phyloP scores from a whole-genome alignment of 2,888 invertebrate genomes.

The Drosophila ezoana region DNA sequence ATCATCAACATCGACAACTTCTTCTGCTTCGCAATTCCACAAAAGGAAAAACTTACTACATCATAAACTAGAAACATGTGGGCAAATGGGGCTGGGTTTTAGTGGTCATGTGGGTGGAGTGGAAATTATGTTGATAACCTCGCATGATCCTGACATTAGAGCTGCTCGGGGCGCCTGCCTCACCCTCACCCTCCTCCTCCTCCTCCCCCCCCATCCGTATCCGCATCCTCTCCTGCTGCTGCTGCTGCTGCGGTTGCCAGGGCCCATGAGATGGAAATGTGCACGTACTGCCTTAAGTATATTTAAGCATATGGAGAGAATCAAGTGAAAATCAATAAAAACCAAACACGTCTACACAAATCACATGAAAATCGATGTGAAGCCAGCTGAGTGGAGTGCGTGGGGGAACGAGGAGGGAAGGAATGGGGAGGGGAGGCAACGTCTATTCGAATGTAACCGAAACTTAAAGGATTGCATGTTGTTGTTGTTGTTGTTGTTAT shows the following conservation, averaged over 20 bases:
- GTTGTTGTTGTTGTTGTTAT: conserved; percentile 56
- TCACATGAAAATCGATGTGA: conserved; percentile 80
- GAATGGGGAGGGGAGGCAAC: conserved; percentile 3
- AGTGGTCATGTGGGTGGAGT: conserved; percentile 37
- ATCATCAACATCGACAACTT: not conserved
- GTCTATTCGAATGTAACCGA: conserved; percentile 53
- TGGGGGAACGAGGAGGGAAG: too few species aligned
- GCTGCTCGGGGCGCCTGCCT: conserved; percentile 41
- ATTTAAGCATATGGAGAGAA: conserved; percentile 80
- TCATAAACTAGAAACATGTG: conserved; percentile 76
- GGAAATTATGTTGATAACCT: conserved; percentile 80
- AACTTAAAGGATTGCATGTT: conserved; percentile 65
- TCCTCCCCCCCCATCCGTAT: too few species aligned
- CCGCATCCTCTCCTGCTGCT: not conserved
- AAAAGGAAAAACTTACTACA: conserved; percentile 67
- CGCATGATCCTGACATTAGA: conserved; percentile 79
- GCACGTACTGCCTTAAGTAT: conserved; percentile 79
- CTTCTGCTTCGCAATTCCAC: not conserved
- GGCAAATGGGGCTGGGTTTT: conserved; percentile 37
- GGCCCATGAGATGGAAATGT: conserved; percentile 66
- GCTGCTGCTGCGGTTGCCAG: conserved; percentile 21
- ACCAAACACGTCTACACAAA: conserved; percentile 81
- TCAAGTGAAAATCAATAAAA: conserved; percentile 80
- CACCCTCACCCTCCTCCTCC: not conserved
- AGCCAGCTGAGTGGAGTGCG: not conserved